Conservation (phyloP, 2,888 invertebrate genomes). For the Epiblema foenella region DNA sequence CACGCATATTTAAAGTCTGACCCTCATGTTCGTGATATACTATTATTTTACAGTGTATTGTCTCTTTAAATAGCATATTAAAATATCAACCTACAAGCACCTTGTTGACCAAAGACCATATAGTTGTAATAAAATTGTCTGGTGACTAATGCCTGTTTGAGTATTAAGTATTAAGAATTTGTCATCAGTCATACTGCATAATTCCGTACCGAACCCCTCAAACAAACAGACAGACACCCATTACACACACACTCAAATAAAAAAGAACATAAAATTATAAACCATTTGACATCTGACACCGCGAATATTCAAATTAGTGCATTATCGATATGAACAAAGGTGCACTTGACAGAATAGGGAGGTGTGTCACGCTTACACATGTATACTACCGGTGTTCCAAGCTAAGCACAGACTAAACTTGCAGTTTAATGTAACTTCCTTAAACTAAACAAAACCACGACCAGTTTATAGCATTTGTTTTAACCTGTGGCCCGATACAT, state of each 20-base stretch:
- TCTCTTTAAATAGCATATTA: background rate
- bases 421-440: background rate
- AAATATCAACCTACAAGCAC: background rate
- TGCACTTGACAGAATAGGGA: slow-evolving; percentile 75
- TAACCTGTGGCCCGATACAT: slow-evolving; percentile 53
- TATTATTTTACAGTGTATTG: no score
- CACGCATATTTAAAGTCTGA: no score
- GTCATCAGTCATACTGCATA: slow-evolving; percentile 27
- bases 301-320: slow-evolving; percentile 85
- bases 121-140: background rate
- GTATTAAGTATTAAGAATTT: slow-evolving; percentile 29
- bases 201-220: slow-evolving; percentile 44
- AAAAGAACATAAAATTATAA: slow-evolving; percentile 79
- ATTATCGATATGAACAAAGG: slow-evolving; percentile 80
- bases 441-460: slow-evolving; percentile 31
- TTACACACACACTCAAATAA: slow-evolving; percentile 66
- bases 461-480: slow-evolving; percentile 41
- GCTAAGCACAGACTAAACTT: slow-evolving; percentile 55
- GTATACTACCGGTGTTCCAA: slow-evolving; percentile 50
- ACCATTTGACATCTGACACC: slow-evolving; percentile 85
- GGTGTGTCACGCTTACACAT: slow-evolving; percentile 68
- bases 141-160: slow-evolving; percentile 6
- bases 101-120: background rate
- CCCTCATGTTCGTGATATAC: no score
- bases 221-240: slow-evolving; percentile 49